Evolutionary conservation across 2,797 vertebrate genomes (phyloP), one percentile per base, ranked within the genome.

Genomic region (Neosilurus mollespiculum): DNA sequence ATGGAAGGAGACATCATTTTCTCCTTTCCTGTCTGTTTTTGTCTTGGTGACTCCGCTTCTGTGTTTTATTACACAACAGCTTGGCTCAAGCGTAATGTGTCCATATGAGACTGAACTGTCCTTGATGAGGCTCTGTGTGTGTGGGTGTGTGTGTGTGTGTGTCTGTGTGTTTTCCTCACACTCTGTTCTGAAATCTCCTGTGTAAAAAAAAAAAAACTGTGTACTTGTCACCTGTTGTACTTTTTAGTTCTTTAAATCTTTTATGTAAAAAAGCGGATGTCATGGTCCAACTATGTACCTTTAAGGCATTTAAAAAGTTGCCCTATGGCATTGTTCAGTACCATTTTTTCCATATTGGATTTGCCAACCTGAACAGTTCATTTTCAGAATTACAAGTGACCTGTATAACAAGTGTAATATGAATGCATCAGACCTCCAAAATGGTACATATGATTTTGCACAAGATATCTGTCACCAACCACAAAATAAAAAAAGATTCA

Each of bases 111-210:
- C 30, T n/a, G 61, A 79, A 80, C 58, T 56, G 64, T 69, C 53
- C 62, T 58, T 56, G 49, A 11, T 26, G 62, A 43, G 53, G 49
- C 15, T 16, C 51, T 69, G 64, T 8, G 24, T 34, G 78, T 49
- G 30, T 62, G 75, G 62, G 75, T 77, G 73, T 58, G 73, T 76
- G 59, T 61, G 76, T 64, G 34, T 26, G 22, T 64, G 61, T 24
- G 37, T 53, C 43, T 53, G 18, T 70, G 30, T 43, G 22, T 62
- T 62, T 20, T 18, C 24, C 9, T 34, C 53, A 58, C 72, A 75
- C 53, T 26, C 69, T 72, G 51, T 72, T 54, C 22, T 72, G 70
- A 54, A 26, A 26, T 72, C n/a, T 54, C 49, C 16, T 3, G 49
- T 72, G 67, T 70, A 49, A 43, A 43, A 43, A 43, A 43, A 15